Conservation (phyloP, 2,797 vertebrate genomes). For the Phalloptychus januarius region DNA sequence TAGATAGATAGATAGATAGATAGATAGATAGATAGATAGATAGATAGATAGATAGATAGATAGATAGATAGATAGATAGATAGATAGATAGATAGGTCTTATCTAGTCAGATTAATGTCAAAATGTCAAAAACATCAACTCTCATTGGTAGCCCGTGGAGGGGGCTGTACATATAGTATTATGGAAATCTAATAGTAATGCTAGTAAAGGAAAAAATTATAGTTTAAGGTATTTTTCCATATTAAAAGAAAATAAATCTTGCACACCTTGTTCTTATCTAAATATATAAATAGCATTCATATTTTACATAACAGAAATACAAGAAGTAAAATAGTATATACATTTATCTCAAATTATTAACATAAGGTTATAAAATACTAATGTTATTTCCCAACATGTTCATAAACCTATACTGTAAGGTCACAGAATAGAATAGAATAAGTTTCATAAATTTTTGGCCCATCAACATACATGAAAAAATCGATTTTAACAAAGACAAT, state of each 20-base stretch:
- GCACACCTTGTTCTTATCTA: neutral
- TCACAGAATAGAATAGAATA: neutral
- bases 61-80: constrained; percentile 21
- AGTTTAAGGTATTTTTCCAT: neutral
- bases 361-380: neutral
- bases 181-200: neutral
- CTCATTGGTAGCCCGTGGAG: neutral
- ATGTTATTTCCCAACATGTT: neutral
- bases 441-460: neutral
- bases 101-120: neutral
- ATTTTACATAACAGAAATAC: neutral
- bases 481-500: neutral
- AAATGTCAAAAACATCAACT: too few relatives aligned
- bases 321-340: neutral
- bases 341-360: neutral
- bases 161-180: neutral
- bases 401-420: neutral
- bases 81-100: constrained; percentile 6
- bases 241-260: neutral
- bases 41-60: constrained; percentile 18
- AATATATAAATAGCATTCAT: neutral
- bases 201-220: neutral
- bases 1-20: constrained; percentile 27
- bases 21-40: constrained; percentile 13
- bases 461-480: neutral